Base-by-base conservation (phyloP, 2,797 vertebrate genomes). In the Decapterus maruadsi region DNA sequence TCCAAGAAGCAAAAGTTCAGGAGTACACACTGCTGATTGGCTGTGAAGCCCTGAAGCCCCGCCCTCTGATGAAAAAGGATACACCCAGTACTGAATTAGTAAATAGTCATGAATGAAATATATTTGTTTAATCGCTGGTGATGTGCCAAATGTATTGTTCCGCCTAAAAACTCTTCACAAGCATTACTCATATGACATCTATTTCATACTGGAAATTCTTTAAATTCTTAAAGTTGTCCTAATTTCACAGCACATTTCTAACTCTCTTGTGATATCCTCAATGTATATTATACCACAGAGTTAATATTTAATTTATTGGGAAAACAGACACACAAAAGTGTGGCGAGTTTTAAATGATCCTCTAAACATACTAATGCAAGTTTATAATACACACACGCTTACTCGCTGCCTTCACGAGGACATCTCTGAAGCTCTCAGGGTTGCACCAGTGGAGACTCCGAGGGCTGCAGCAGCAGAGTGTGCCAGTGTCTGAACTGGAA, bases 1-100 rank as follows among this genome's bases (percentile, higher is more conserved):
- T 93, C 92, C 93, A 94, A 92, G 95, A 94, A 94, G 95, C 95
- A 95, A 95, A 96, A 94, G 94, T 95, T 96, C 93, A 95, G 92
- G 83, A 93, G 81, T 87, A 78, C 68, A 84, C 84, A 68, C 82
- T 82, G 68, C 85, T 88, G 88, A 96, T 96, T 95, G 95, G 95
- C 78, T 89, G 65, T 75, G 73, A 81, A 85, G 20, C 65, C 64
- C 81, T 19, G 75, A 90, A 68, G 86, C 57, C 78, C 66, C 40
- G 65, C 86, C 90, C 85, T 43, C 55, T 5, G 40, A n/a, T 56
- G 59, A 72, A 71, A 75, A 77, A 64, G 84, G 87, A 7, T 53
- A 64, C 82, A 71, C 69, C 57, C 80, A 71, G 68, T 36, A 69
- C 7, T 26, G 19, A 22, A 57, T 61, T 77, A 63, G 72, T 75